Percentiles rank a stretch among this genome's conserved stretches.
These are phyloP conservation scores for Branchellion lobata DNA, from an alignment of 2,888 invertebrate genomes.

Conservation along the genomic window DNA sequence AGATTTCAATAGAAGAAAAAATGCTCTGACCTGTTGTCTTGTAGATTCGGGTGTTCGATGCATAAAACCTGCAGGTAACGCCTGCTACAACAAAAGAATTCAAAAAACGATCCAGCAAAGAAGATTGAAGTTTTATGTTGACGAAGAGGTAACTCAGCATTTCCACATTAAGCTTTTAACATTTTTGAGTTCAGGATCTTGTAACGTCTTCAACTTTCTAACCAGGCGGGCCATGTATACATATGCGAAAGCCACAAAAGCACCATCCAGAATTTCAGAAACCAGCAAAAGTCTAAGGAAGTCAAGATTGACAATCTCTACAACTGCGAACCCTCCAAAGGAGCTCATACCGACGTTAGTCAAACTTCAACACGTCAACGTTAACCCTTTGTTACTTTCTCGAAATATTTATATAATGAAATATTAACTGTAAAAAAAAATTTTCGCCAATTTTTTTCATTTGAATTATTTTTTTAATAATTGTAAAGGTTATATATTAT, in stretches of 20 bases:
- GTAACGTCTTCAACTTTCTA: background rate
- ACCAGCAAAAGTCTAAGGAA: conserved; percentile 81
- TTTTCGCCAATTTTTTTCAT: too few species aligned
- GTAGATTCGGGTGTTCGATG: conserved; percentile 51
- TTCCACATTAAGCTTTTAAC: background rate
- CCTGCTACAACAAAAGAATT: conserved; percentile 92
- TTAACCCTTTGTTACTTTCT: too few species aligned
- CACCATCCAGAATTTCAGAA: conserved; percentile 90
- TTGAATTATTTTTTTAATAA: too few species aligned
- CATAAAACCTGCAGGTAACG: conserved; percentile 80
- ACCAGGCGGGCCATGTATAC: conserved; percentile 86
- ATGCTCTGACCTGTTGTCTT: conserved; percentile 50
- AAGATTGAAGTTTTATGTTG: conserved; percentile 82
- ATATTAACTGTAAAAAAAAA: too few species aligned
- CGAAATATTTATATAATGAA: too few species aligned
- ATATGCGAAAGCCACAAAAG: conserved; percentile 95
- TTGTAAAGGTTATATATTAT: too few species aligned
- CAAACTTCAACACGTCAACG: too few species aligned
- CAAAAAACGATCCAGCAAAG: conserved; percentile 91
- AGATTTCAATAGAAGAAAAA: conserved; percentile 32
- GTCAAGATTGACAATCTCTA: conserved; percentile 77
- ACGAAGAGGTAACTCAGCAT: conserved; percentile 71
- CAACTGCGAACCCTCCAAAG: conserved; percentile 76
- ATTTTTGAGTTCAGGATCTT: conserved; percentile 7
- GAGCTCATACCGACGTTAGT: conserved; percentile 74